Base-by-base conservation (phyloP, 1,140 invertebrate species). In the Plectrocnemia conspersa region DNA sequence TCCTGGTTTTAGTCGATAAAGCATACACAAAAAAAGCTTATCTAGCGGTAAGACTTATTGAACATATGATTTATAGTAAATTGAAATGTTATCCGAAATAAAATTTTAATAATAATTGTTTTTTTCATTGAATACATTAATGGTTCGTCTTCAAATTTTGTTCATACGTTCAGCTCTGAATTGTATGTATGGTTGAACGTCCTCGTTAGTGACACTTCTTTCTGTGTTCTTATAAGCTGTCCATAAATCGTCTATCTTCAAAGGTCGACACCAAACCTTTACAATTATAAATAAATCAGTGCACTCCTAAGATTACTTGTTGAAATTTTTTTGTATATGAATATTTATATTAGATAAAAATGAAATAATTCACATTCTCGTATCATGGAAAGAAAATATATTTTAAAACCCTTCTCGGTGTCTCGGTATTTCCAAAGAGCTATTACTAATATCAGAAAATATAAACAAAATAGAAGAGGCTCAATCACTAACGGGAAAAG, bases 221-320 rank as follows among this genome's bases (percentile, higher is more conserved):
- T 58, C 59, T 1, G 41, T 38, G 13, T 54, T 45, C 21, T 52
- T 36, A 13, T 58, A 50, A 2, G 59, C 55, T 6, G 5, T 29
- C 56, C 52, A 58, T 23, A 61, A 33, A 49, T 61, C 59, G 1
- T 38, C 24, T 33, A 61, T 46, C 9, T 50, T 25, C n/a, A 61
- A 2, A 1, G 29, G 41, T 15, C 59, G n/a, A 35, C 55, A 54
- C 19, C 32, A 46, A 13, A 61, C 59, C 59, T 58, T 33, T 1
- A 24, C n/a, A n/a, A n/a, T n/a, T n/a, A n/a, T n/a, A n/a, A n/a
- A n/a, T n/a, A 52, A 48, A 33, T 5, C 5, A 44, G 7, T 38
- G 16, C 15, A 38, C 15, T 38, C 6, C 6, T 38, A 38, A 6
- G 6, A 16, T 16, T 38, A 6, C 15, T 9, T 38, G 7, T 9